phyloP scores from a whole-genome alignment of 30 jellyfish, hydroid and myxozoan species.

The Chrysaora quinquecirrha region DNA sequence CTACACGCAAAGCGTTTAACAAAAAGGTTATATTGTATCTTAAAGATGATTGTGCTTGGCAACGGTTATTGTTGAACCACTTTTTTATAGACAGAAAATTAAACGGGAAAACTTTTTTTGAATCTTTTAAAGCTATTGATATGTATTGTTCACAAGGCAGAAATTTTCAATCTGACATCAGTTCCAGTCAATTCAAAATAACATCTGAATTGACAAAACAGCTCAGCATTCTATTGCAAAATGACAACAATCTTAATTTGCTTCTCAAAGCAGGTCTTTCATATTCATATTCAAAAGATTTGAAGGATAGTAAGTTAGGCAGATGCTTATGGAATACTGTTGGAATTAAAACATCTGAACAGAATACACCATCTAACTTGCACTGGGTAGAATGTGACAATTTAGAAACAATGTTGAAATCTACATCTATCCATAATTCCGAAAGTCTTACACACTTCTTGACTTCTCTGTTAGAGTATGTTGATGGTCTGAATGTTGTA shows the following conservation, averaged over 20 bases:
- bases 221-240: too few species aligned
- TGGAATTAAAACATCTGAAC: not conserved
- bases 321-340: conserved; percentile 20
- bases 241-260: too few species aligned
- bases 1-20: not conserved
- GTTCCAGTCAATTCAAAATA: not conserved
- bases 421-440: conserved; percentile 30
- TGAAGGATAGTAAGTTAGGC: conserved; percentile 19
- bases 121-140: not conserved
- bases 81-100: not conserved
- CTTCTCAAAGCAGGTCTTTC: conserved; percentile 28
- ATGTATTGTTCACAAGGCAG: not conserved
- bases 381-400: conserved; percentile 49
- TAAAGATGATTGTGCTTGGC: not conserved
- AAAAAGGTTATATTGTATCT: not conserved
- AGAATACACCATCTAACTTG: conserved; percentile 12
- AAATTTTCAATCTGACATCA: not conserved
- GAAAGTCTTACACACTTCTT: conserved; percentile 43
- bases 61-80: conserved; percentile 1
- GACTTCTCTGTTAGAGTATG: conserved; percentile 34
- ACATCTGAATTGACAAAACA: not conserved
- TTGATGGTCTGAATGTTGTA: not conserved
- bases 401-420: conserved; percentile 38
- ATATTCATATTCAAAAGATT: conserved; percentile 24
- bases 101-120: conserved; percentile 8